Evolutionary conservation across 2,113 vertebrate genomes (phyloP), one percentile per base, ranked within the genome.

Genomic region (Perca flavescens): DNA sequence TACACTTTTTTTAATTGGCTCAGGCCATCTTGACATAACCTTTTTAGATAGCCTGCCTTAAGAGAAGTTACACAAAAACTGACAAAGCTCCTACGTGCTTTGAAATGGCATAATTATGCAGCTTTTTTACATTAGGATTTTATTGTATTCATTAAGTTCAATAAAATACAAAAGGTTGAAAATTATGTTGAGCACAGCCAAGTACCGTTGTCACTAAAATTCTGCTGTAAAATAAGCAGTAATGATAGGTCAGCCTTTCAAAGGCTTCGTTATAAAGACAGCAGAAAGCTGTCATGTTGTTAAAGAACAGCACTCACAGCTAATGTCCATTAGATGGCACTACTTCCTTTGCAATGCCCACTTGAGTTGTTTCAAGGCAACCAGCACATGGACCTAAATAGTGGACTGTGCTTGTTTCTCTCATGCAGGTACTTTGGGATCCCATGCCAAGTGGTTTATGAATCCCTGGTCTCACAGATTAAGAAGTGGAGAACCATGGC

Each of bases 391-490:
- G 7, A 21, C 12, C 1, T 4, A 2, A 53, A 28, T 7, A 60
- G 16, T 75, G 34, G 34, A 34, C 17, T 60, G 2, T 28, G 6
- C 19, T 60, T 82, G 13, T 62, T 75, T 76, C 70, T n/a, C 66
- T 16, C 11, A 11, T 52, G 6, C 86, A 96, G 95, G 95, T 95
- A 94, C 79, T 93, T 96, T 74, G 92, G 91, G 11, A 74, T 95
- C 9, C 72, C 94, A 1, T 96, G 95, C 82, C 67, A 73, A 34
- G 65, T 16, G 11, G 93, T 95, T 14, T 94, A 88, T 76, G 66
- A 91, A 53, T 84, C 88, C 4, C 84, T 96, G 64, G 93, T 95
- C 43, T 88, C 85, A 22, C 95, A 96, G 85, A 95, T 96, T 52
- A 93, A 93, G 68, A 90, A 88, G 62, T 95, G 95, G 95, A 90